Evolutionary conservation across 2,888 invertebrate genomes (phyloP).

Genomic region (Mystacides longicornis): DNA sequence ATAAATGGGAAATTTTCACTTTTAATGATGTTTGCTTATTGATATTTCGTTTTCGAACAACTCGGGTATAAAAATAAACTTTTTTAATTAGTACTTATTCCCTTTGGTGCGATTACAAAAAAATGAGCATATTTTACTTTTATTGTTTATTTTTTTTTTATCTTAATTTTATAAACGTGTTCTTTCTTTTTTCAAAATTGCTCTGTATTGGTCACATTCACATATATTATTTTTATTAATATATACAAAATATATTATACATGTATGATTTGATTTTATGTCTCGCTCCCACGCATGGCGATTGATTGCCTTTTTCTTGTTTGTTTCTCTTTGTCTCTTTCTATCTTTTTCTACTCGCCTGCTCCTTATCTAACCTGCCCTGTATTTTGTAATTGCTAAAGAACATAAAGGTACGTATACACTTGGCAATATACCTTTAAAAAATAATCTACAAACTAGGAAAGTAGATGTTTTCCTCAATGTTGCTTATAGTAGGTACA

Average conservation of each 20-base stretch:
- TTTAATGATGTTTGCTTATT: too few relatives aligned
- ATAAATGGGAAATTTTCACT: too few relatives aligned
- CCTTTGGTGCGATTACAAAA: not conserved
- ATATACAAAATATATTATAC: not conserved
- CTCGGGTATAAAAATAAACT: too few relatives aligned
- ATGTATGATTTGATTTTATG: conserved; percentile 14
- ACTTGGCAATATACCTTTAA: not conserved
- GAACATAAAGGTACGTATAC: conserved; percentile 26
- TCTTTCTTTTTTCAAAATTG: too few relatives aligned
- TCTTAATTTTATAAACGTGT: not conserved
- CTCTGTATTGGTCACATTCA: too few relatives aligned
- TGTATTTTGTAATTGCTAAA: conserved; percentile 18
- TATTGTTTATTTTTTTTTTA: not conserved
- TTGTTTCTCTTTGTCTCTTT: conserved; percentile 24
- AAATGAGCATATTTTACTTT: not conserved
- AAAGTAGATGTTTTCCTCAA: too few relatives aligned
- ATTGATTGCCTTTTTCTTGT: conserved; percentile 25
- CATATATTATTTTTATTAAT: too few relatives aligned
- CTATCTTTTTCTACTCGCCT: conserved; percentile 24
- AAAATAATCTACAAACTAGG: not conserved
- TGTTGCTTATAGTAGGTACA: too few relatives aligned
- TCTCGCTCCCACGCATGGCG: conserved; percentile 27
- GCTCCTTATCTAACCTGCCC: conserved; percentile 23
- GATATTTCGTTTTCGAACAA: too few relatives aligned
- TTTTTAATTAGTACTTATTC: not conserved